Evolutionary conservation across 2,113 vertebrate genomes (phyloP).

Genomic region (Chlamydotis undulata): DNA sequence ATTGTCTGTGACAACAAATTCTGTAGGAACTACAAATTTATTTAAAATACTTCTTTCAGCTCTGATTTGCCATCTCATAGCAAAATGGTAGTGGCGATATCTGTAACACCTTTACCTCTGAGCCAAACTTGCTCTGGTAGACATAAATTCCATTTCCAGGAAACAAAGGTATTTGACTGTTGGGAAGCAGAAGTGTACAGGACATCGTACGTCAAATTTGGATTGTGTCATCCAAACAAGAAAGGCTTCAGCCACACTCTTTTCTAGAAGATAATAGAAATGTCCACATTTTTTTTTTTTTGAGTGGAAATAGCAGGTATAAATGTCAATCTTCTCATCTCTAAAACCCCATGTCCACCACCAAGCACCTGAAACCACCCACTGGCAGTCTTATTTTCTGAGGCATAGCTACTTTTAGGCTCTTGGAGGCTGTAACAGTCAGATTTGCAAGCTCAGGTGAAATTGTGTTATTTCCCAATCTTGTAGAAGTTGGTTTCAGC

Average conservation of each 20-base stretch:
- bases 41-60: neutral
- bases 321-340: neutral
- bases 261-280: neutral
- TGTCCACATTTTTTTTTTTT: fast-evolving
- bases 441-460: neutral
- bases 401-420: fast-evolving
- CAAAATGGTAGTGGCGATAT: neutral
- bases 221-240: neutral
- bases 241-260: neutral
- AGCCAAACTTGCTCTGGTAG: neutral
- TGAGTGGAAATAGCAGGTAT: neutral
- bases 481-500: neutral
- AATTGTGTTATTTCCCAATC: neutral
- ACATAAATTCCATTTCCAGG: neutral
- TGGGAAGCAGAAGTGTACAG: neutral
- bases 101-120: neutral
- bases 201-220: neutral
- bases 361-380: neutral
- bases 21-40: neutral
- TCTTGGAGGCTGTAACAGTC: fast-evolving
- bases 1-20: neutral
- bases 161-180: neutral
- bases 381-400: neutral
- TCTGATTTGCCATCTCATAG: neutral
- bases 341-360: neutral